A percentile compares a stretch with the other conserved stretches of the same genome.
These are phyloP conservation scores for Andrena chrysosceles DNA, from an alignment of 2,888 invertebrate genomes.

Conservation along the genomic window DNA sequence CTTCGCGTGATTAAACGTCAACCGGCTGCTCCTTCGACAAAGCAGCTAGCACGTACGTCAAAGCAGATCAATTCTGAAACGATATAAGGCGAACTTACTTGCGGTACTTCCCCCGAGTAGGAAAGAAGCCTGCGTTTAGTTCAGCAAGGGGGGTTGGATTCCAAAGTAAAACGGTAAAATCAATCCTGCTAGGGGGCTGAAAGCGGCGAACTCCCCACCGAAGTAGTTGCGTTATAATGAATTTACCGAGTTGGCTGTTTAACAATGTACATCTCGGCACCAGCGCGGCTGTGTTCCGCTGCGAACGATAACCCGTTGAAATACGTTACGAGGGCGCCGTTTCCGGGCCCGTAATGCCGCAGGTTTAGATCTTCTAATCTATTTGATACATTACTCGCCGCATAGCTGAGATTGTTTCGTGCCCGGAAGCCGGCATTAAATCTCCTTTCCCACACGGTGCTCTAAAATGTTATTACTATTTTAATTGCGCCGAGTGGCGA, in stretches of 20 bases:
- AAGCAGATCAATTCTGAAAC: neutral
- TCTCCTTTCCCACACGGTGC: slow-evolving; percentile 37
- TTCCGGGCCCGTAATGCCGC: slow-evolving; percentile 63
- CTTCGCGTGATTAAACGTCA: neutral
- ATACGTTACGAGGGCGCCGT: slow-evolving; percentile 70
- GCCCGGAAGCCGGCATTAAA: slow-evolving; percentile 50
- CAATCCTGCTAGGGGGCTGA: slow-evolving; percentile 34
- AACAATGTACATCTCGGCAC: slow-evolving; percentile 72
- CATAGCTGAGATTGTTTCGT: slow-evolving; percentile 60
- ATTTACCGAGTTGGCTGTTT: slow-evolving; percentile 71
- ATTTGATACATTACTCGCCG: slow-evolving; percentile 67
- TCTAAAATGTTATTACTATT: slow-evolving; percentile 52
- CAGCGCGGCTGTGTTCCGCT: slow-evolving; percentile 61
- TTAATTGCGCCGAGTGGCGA: slow-evolving; percentile 35
- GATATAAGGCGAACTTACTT: neutral
- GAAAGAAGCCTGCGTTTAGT: neutral
- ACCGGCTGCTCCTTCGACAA: neutral
- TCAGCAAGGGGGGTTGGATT: slow-evolving; percentile 1
- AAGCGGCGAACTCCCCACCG: slow-evolving; percentile 40
- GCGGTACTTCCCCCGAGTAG: neutral
- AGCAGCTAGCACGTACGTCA: neutral
- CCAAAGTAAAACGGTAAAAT: slow-evolving; percentile 43
- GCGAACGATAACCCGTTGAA: slow-evolving; percentile 73
- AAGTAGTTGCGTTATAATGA: slow-evolving; percentile 66
- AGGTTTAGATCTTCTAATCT: slow-evolving; percentile 72